Evolutionary conservation across 30 jellyfish, hydroid and myxozoan species (phyloP), one percentile per base, ranked within the genome.

Genomic region (Aurelia sp.): DNA sequence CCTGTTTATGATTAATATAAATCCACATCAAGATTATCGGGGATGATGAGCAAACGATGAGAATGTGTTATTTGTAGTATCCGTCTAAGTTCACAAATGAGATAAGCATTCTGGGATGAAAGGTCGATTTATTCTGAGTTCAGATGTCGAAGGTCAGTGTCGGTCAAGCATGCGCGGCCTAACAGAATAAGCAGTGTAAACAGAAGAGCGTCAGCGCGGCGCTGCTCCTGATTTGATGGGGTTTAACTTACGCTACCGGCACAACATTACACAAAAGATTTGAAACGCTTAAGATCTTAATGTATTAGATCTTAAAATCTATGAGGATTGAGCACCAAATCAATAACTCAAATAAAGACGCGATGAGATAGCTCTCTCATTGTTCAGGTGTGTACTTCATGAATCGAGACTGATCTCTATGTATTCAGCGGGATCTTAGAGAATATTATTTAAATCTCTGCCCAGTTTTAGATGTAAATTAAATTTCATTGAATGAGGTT

Each of bases 341-440:
- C 93, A 76, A 84, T 70, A 84, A 84, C 88, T 60, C 93, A 84
- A 84, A 84, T 73, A 84, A 63, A 84, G 93, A 72, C 93, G 64
- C 55, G 55, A 44, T 44, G 55, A 44, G 55, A 44, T 5, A 44
- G 55, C 67, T 68, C 92, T 82, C 47, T 62, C 19, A 76, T 76
- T 76, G 87, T 82, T 19, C 55, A 47, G 68, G 72, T 70, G 92
- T 69, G 80, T 59, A 69, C 51, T 58, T 51, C 61, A 78, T 59
- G 92, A 53, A 69, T 82, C 72, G 74, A 68, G 78, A 35, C 76
- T 69, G 92, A 82, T 61, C 88, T 65, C 67, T 59, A 76, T 84
- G 93, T 84, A 84, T 66, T 65, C 93, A 84, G 93, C 88, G 93
- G 93, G 53, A 59, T 62, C 80, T 72, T 73, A 74, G 89, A 78